phyloP scores from a whole-genome alignment of 1,140 invertebrate species.

The Sesamia nonagrioides region DNA sequence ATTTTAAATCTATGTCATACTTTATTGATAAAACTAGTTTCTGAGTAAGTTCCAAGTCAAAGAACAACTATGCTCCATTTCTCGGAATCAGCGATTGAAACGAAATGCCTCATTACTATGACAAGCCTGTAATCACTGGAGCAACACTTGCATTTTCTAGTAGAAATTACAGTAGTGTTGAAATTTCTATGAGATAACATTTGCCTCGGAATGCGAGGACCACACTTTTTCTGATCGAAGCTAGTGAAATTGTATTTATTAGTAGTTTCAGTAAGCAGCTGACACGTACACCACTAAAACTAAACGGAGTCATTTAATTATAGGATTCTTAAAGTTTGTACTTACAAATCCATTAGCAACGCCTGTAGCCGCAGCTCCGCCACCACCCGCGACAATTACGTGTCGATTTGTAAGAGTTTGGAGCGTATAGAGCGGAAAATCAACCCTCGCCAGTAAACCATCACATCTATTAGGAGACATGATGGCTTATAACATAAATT shows the following conservation, averaged over 20 bases:
- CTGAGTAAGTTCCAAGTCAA: neutral
- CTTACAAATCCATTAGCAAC: conserved; percentile 98
- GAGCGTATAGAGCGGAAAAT: conserved; percentile 97
- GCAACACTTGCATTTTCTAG: neutral
- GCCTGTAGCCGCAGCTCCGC: conserved; percentile 97
- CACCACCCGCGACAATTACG: conserved; percentile 97
- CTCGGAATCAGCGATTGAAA: neutral
- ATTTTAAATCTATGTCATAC: neutral
- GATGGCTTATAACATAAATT: conserved; percentile 76
- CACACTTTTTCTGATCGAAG: neutral
- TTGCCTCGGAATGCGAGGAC: conserved; percentile 18
- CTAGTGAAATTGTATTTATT: conserved; percentile 33
- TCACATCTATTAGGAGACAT: conserved; percentile 87
- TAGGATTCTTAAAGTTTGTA: conserved; percentile 56
- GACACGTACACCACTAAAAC: conserved; percentile 37
- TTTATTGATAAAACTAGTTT: neutral
- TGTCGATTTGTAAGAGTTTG: conserved; percentile 97
- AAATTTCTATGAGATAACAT: conserved; percentile 3
- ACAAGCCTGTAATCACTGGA: conserved; percentile 14
- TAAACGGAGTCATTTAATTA: conserved; percentile 1
- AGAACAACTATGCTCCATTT: neutral
- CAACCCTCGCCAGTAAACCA: conserved; percentile 93
- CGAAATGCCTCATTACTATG: conserved; percentile 8
- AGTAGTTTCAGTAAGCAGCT: conserved; percentile 35
- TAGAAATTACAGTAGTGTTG: conserved; percentile 7